phyloP scores from a whole-genome alignment of 1,140 invertebrate genomes.

The Fragariocoptes setiger region DNA sequence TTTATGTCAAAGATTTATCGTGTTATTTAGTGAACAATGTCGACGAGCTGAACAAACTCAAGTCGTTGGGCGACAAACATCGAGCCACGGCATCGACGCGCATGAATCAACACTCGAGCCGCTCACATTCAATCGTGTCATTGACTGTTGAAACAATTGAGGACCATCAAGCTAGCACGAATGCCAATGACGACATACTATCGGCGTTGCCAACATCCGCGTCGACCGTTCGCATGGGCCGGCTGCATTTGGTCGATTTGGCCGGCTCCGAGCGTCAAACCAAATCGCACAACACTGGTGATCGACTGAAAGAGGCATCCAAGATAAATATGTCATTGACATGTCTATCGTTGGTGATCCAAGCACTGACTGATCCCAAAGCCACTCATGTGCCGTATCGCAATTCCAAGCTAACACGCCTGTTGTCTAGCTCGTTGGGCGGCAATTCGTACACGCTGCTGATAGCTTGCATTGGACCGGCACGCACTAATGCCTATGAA shows the following conservation, averaged over 20 bases:
- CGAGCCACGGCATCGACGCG: constrained; percentile 38
- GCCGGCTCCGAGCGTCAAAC: constrained; percentile 58
- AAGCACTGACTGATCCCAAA: constrained; percentile 69
- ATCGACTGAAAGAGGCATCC: constrained; percentile 61
- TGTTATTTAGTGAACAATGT: constrained; percentile 45
- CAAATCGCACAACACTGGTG: constrained; percentile 61
- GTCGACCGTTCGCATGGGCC: constrained; percentile 28
- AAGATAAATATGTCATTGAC: constrained; percentile 83
- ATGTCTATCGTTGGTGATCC: constrained; percentile 75
- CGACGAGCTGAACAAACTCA: constrained; percentile 31
- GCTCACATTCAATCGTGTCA: constrained; percentile 61
- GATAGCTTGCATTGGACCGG: constrained; percentile 35
- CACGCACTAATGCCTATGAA: constrained; percentile 86
- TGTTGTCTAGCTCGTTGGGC: constrained; percentile 72
- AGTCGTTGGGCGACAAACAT: constrained; percentile 5
- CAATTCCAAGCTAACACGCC: constrained; percentile 65
- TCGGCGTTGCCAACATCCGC: not conserved
- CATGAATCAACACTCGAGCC: constrained; percentile 52
- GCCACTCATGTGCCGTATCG: constrained; percentile 63
- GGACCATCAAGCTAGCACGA: constrained; percentile 15
- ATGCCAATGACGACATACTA: not conserved
- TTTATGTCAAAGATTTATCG: constrained; percentile 43
- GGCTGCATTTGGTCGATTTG: constrained; percentile 48
- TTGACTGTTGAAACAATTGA: constrained; percentile 38
- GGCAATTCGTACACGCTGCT: constrained; percentile 90